Base-by-base conservation (phyloP, 2,888 invertebrate species). In the Rhabditoides inermis region DNA sequence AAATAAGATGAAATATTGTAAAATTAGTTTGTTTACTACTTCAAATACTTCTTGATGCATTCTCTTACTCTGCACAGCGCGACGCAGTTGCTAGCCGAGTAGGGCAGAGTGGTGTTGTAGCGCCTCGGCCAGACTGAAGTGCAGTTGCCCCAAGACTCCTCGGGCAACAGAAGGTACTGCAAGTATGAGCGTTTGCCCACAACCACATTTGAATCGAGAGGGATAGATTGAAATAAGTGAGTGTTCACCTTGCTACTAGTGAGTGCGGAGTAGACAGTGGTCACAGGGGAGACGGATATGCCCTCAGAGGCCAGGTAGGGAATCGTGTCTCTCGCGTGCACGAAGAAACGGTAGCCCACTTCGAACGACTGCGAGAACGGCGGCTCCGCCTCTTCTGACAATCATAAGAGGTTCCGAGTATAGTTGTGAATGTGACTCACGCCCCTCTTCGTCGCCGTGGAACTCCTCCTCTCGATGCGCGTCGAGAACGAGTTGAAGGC, bases 261-360 rank as follows among this genome's bases (percentile, higher is more conserved):
- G 22, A 72, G 53, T 1, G 69, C 68, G 7, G 72, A 65, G 48
- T 68, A 72, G 25, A 64, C 61, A 10, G 58, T 54, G 26, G 56
- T 45, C 1, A 69, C 69, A 4, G 72, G 71, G 6, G 68, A 69
- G 3, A 74, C 73, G 49, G 65, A 67, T 40, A 72, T 71, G 1
- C 73, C 73, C 52, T 74, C 72, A 7, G 64, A 65, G 6, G 63
- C 51, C 3, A 73, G 39, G 37, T 65, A 66, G 18, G 70, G 68
- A 18, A 69, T 55, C 15, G 60, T 60, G 39, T 64, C 55, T n/a
- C 56, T 54, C 15, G 63, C 56, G 53, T 74, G 70, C 6, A 73
- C 63, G 49, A 63, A 74, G 50, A 63, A 74, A 32, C 71, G 60
- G 52, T 70, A 72, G 6, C 73, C 73, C 45, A 63, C 69, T 48